A percentile compares a stretch with the other conserved stretches of the same genome.
phyloP scores from a whole-genome alignment of 2,797 vertebrate species.

The Adelosebastes latens region DNA sequence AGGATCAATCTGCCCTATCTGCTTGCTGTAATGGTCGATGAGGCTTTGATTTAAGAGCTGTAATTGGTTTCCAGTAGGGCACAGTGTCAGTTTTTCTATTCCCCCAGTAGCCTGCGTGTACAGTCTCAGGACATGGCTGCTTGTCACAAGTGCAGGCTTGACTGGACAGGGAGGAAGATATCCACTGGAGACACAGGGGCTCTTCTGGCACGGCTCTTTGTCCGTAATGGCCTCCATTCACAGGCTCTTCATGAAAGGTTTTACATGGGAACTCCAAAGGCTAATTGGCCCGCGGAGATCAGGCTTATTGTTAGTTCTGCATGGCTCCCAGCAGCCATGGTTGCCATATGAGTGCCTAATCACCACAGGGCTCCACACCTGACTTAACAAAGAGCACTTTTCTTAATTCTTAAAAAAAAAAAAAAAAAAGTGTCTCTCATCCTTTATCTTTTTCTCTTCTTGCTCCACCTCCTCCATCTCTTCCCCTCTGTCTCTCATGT shows the following conservation, averaged over 20 bases:
- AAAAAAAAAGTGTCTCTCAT: slow-evolving; percentile 56
- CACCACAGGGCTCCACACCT: slow-evolving; percentile 82
- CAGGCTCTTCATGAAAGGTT: slow-evolving; percentile 81
- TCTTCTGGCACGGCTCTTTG: slow-evolving; percentile 69
- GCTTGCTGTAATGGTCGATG: slow-evolving; percentile 59
- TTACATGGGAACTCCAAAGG: slow-evolving; percentile 84
- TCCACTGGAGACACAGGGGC: slow-evolving; percentile 71
- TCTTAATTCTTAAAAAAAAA: slow-evolving; percentile 55
- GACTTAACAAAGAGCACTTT: slow-evolving; percentile 80
- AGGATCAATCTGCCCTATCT: slow-evolving; percentile 64
- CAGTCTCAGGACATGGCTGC: slow-evolving; percentile 71
- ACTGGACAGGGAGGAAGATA: slow-evolving; percentile 78
- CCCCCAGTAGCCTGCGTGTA: slow-evolving; percentile 59
- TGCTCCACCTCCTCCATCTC: slow-evolving; percentile 17
- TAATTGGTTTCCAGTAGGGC: slow-evolving; percentile 75
- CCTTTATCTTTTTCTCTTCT: slow-evolving; percentile 37
- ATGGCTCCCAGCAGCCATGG: slow-evolving; percentile 77
- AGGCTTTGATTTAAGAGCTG: slow-evolving; percentile 70
- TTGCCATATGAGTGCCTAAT: slow-evolving; percentile 81
- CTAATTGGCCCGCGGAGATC: slow-evolving; percentile 86
- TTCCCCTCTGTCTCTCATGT: slow-evolving; percentile 29
- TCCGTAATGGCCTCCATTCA: slow-evolving; percentile 80
- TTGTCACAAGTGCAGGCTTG: slow-evolving; percentile 79
- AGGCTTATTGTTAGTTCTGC: slow-evolving; percentile 85
- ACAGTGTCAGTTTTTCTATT: slow-evolving; percentile 65